These are phyloP conservation scores for Apistogramma diplotaenia DNA, from an alignment of 2,113 vertebrate genomes.

Conservation along the genomic window DNA sequence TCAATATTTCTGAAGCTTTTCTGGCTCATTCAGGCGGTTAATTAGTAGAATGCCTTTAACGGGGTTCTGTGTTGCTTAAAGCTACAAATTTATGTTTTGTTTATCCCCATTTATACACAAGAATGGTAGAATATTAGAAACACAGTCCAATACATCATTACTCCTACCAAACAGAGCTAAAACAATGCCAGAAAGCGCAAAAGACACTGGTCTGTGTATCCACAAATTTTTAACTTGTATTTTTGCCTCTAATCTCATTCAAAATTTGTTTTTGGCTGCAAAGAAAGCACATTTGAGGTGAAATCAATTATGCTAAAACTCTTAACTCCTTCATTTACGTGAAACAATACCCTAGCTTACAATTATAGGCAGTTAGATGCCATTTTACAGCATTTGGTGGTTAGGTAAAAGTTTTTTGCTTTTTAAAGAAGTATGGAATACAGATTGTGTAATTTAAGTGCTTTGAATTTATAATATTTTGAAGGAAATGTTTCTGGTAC, in stretches of 20 bases:
- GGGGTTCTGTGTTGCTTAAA: neutral
- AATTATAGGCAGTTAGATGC: neutral
- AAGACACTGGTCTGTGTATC: neutral
- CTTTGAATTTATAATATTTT: neutral
- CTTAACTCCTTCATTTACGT: neutral
- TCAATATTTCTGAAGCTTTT: neutral
- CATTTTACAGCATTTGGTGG: neutral
- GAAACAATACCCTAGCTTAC: neutral
- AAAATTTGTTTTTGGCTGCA: fast-evolving
- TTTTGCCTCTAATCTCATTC: neutral
- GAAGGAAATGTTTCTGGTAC: neutral
- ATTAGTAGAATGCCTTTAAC: neutral
- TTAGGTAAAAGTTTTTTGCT: neutral
- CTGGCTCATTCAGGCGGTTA: neutral
- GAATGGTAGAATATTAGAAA: neutral
- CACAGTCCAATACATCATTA: neutral
- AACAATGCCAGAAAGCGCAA: neutral
- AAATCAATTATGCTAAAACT: neutral
- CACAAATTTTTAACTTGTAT: neutral
- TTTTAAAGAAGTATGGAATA: neutral
- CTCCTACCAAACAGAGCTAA: neutral
- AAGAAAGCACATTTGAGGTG: neutral
- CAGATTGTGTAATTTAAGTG: no score
- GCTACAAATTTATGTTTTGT: neutral
- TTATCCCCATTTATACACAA: neutral